These are phyloP conservation scores for Nymphalis polychloros DNA, from an alignment of 2,888 invertebrate species.

Conservation along the genomic window DNA sequence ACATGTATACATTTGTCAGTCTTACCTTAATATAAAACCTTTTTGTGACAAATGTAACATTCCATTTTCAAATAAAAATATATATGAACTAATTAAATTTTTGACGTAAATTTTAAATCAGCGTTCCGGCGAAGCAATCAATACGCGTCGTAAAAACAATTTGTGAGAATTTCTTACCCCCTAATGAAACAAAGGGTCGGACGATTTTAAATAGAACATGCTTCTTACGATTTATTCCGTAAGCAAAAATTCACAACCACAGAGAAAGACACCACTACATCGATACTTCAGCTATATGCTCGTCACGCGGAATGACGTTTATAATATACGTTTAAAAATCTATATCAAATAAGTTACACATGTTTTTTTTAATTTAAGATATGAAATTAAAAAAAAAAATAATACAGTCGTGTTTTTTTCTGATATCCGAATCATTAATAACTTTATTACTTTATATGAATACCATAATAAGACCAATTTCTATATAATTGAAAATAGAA, in stretches of 20 bases:
- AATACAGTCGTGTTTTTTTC: no score
- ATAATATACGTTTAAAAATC: slow-evolving; percentile 11
- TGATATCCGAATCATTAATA: no score
- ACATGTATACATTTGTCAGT: no score
- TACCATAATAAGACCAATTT: not conserved
- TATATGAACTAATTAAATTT: slow-evolving; percentile 24
- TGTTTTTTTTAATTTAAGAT: no score
- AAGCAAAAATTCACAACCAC: slow-evolving; percentile 61
- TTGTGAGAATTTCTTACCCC: slow-evolving; percentile 47
- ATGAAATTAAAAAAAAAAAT: no score
- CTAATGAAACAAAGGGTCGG: slow-evolving; percentile 61
- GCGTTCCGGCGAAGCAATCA: slow-evolving; percentile 49
- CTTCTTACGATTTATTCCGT: slow-evolving; percentile 57
- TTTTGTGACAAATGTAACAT: not conserved
- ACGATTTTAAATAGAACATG: slow-evolving; percentile 53
- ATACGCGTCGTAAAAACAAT: slow-evolving; percentile 64
- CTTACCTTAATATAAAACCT: no score
- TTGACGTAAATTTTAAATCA: slow-evolving; percentile 35
- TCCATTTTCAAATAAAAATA: not conserved
- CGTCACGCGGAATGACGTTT: slow-evolving; percentile 35
- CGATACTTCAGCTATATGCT: slow-evolving; percentile 34
- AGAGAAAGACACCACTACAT: slow-evolving; percentile 40
- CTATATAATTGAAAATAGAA: not conserved
- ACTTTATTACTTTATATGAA: no score
- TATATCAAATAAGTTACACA: not conserved